Percentiles rank a stretch among this genome's conserved stretches.
Evolutionary conservation across 2,113 vertebrate genomes (phyloP).

Genomic region (Casuarius casuarius): DNA sequence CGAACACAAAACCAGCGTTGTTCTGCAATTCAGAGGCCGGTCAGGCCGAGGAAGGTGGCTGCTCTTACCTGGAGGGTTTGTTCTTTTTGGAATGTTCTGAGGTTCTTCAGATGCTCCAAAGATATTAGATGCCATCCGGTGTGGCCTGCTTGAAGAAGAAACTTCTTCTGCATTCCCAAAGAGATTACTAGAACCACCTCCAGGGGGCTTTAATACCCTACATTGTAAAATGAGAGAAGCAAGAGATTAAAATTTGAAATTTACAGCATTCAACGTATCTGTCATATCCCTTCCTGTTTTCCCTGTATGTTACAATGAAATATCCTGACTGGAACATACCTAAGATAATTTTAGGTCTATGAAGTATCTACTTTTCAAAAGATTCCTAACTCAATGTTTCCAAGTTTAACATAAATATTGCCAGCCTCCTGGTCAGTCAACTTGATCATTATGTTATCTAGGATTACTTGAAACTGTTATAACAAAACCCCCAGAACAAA

Average conservation of each 20-base stretch:
- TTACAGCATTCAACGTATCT: background rate
- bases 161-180: constrained; percentile 86
- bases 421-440: background rate
- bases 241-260: background rate
- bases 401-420: background rate
- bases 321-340: background rate
- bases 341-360: background rate
- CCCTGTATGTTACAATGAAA: background rate
- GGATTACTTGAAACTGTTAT: background rate
- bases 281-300: background rate
- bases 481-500: background rate
- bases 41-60: background rate
- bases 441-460: background rate
- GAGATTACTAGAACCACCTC: constrained; percentile 87
- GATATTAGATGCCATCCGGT: constrained; percentile 91
- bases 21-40: background rate
- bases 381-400: background rate
- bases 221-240: background rate
- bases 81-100: constrained; percentile 82
- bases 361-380: background rate
- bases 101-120: constrained; percentile 86
- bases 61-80: constrained; percentile 92
- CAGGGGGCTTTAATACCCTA: constrained; percentile 89
- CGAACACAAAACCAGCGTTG: background rate
- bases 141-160: constrained; percentile 74